Evolutionary conservation across 2,797 vertebrate species (phyloP).

Genomic region (Sphenopsis melanotis): DNA sequence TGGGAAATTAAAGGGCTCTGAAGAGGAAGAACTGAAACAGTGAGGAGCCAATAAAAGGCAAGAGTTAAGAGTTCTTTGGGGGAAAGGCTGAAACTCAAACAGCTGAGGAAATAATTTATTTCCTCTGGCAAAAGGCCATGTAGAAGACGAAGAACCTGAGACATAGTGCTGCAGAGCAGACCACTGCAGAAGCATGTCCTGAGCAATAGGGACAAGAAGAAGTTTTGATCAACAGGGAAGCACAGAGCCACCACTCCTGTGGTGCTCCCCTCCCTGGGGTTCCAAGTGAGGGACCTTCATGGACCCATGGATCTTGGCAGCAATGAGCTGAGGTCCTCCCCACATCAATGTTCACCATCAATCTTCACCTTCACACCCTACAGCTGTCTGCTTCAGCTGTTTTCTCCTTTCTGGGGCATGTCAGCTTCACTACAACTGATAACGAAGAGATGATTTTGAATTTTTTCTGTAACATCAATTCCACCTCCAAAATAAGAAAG

Average conservation of each 20-base stretch:
- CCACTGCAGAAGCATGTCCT: not conserved
- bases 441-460: not conserved
- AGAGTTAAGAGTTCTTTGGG: rapidly evolving
- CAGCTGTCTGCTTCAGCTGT: rapidly evolving
- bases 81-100: not conserved
- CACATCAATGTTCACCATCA: not conserved
- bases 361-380: not conserved
- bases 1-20: not conserved
- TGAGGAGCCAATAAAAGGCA: not conserved
- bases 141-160: not conserved
- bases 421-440: rapidly evolving
- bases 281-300: not conserved
- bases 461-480: not conserved
- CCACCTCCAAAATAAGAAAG: not conserved
- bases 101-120: not conserved
- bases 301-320: not conserved
- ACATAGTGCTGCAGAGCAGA: not conserved
- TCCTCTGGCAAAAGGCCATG: not conserved
- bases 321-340: rapidly evolving
- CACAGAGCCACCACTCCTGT: rapidly evolving
- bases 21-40: not conserved
- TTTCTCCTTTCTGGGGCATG: not conserved
- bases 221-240: not conserved
- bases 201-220: not conserved
- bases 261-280: rapidly evolving